Evolutionary conservation across 2,797 vertebrate species (phyloP).

Genomic region (Myotis pilosus): DNA sequence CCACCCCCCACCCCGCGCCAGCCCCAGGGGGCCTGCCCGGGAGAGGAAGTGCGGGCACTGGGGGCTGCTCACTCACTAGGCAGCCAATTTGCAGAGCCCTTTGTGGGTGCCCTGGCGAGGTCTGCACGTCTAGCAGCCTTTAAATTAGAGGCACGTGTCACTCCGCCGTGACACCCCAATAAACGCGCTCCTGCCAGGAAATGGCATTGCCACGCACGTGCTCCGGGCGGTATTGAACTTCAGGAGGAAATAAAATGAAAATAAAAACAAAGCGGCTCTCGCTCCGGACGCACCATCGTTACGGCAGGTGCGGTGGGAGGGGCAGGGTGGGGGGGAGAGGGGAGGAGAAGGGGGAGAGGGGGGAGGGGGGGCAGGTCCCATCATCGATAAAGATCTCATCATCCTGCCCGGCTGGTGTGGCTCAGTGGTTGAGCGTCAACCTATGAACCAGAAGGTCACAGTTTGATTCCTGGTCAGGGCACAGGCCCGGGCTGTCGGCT

Average conservation of each 20-base stretch:
- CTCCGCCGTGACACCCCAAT: slow-evolving; percentile 48
- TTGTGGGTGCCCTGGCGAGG: slow-evolving; percentile 53
- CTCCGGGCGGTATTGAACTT: slow-evolving; percentile 58
- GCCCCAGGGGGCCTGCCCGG: not conserved
- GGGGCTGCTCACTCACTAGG: not conserved
- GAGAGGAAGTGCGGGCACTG: slow-evolving; percentile 29
- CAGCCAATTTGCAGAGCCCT: slow-evolving; percentile 43
- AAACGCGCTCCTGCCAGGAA: slow-evolving; percentile 66
- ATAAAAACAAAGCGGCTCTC: slow-evolving; percentile 69
- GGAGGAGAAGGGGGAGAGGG: no score
- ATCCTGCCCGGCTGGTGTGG: no score
- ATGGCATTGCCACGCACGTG: slow-evolving; percentile 50
- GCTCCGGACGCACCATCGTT: not conserved
- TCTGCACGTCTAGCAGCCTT: slow-evolving; percentile 48
- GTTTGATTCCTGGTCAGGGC: no score
- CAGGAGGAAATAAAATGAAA: slow-evolving; percentile 74
- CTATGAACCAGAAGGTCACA: no score
- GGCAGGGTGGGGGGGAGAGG: not conserved
- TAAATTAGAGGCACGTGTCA: slow-evolving; percentile 8
- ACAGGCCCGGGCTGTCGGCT: no score
- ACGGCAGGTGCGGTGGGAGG: not conserved
- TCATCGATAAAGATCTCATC: no score
- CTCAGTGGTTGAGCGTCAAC: no score
- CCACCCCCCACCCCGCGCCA: no score
- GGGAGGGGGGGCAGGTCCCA: no score